A percentile compares a stretch with the other conserved stretches of the same genome.
These are phyloP conservation scores for Spea multiplicata DNA, from an alignment of 2,113 vertebrate genomes.

Conservation along the genomic window DNA sequence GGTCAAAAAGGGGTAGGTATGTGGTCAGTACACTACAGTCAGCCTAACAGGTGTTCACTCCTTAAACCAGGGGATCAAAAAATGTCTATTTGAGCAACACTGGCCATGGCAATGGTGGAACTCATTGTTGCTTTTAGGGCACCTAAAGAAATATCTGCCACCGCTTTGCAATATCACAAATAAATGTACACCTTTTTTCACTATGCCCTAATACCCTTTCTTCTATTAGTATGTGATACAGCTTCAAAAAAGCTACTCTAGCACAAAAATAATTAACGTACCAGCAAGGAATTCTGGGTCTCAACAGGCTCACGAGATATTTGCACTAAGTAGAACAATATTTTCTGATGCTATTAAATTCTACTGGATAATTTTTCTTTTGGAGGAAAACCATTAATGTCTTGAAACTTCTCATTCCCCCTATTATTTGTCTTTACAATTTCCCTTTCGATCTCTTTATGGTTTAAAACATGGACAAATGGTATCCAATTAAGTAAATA, in stretches of 20 bases:
- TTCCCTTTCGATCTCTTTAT: too few relatives aligned
- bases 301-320: background rate
- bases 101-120: too few relatives aligned
- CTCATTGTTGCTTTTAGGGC: too few relatives aligned
- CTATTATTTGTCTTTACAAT: too few relatives aligned
- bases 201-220: background rate
- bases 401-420: too few relatives aligned
- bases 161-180: background rate
- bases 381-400: background rate
- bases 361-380: background rate
- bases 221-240: background rate
- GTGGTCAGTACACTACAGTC: background rate
- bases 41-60: background rate
- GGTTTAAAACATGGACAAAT: too few relatives aligned
- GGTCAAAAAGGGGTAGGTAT: too few relatives aligned
- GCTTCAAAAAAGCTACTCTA: constrained; percentile 13
- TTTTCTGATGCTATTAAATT: background rate
- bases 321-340: constrained; percentile 7
- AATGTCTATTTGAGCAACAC: too few relatives aligned
- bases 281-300: background rate
- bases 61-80: too few relatives aligned
- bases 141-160: background rate
- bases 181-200: background rate
- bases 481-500: too few relatives aligned
- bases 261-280: background rate